These are phyloP conservation scores for Micrasema minimum DNA, from an alignment of 1,140 invertebrate species.

Conservation along the genomic window DNA sequence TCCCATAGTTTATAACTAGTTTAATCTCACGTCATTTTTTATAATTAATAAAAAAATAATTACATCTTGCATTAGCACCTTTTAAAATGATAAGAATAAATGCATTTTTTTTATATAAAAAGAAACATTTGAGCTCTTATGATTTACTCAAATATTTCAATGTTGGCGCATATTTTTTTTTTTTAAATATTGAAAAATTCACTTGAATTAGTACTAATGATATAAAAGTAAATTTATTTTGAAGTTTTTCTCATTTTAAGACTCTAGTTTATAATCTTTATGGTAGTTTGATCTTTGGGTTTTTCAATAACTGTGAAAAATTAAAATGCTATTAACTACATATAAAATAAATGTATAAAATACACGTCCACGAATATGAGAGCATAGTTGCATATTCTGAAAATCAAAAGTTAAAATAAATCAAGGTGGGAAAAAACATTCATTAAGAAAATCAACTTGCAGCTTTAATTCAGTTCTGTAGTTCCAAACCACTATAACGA, in stretches of 20 bases:
- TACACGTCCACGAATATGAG: constrained; percentile 3
- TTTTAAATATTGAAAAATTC: no score
- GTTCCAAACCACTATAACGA: no score
- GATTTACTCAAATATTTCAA: no score
- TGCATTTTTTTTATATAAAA: no score
- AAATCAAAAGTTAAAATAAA: constrained; percentile 3
- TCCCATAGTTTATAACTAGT: constrained; percentile 3
- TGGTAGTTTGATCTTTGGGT: constrained; percentile 43
- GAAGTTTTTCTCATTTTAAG: constrained; percentile 6
- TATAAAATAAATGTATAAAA: neutral
- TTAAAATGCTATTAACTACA: neutral
- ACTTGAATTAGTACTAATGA: constrained; percentile 15
- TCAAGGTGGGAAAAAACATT: neutral
- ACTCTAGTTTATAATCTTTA: constrained; percentile 21
- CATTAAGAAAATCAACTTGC: no score
- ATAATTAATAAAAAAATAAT: constrained; percentile 20
- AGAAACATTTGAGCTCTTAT: no score
- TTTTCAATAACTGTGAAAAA: constrained; percentile 19
- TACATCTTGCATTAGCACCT: constrained; percentile 43
- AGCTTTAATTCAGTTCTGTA: no score
- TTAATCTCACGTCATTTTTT: constrained; percentile 36
- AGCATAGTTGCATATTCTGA: constrained; percentile 2
- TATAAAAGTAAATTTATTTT: constrained; percentile 19
- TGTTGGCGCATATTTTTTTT: no score
- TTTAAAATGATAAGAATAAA: constrained; percentile 42